Conservation (phyloP, 1,140 invertebrate genomes). For the Colletes latitarsis region DNA sequence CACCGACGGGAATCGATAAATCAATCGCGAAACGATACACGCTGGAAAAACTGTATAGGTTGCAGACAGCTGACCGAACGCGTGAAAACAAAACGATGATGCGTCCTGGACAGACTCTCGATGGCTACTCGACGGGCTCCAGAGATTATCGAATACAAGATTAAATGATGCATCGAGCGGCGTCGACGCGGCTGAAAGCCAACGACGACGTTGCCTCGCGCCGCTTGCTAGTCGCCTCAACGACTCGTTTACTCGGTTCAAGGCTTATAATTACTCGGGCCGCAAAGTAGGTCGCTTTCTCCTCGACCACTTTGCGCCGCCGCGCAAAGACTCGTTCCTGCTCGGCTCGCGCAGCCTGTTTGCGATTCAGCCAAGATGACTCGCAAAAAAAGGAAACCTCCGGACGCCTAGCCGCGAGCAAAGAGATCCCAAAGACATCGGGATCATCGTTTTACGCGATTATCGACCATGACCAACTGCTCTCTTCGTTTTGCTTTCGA, state of each 20-base stretch:
- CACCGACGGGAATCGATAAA: background rate
- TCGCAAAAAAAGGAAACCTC: background rate
- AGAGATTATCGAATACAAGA: constrained; percentile 10
- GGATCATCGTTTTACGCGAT: background rate
- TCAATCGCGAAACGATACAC: background rate
- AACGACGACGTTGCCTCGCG: constrained; percentile 24
- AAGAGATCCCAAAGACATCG: background rate
- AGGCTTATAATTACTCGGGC: constrained; percentile 78
- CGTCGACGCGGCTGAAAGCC: background rate
- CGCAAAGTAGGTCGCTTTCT: constrained; percentile 79
- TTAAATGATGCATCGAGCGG: constrained; percentile 19
- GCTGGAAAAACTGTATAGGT: constrained; percentile 3
- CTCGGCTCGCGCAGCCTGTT: constrained; percentile 39
- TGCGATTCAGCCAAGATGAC: constrained; percentile 39
- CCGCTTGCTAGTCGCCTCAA: constrained; percentile 51
- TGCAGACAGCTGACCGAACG: background rate
- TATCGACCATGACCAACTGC: background rate
- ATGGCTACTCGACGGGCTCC: no score
- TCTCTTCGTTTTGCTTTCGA: background rate
- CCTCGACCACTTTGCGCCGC: constrained; percentile 74
- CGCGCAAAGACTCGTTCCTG: constrained; percentile 60
- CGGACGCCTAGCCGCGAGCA: background rate
- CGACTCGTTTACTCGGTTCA: constrained; percentile 76
- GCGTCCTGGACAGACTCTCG: background rate
- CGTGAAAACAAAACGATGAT: background rate